Evolutionary conservation across 2,797 vertebrate genomes (phyloP), one percentile per base, ranked within the genome.

Genomic region (Ctenosaura bakeri): DNA sequence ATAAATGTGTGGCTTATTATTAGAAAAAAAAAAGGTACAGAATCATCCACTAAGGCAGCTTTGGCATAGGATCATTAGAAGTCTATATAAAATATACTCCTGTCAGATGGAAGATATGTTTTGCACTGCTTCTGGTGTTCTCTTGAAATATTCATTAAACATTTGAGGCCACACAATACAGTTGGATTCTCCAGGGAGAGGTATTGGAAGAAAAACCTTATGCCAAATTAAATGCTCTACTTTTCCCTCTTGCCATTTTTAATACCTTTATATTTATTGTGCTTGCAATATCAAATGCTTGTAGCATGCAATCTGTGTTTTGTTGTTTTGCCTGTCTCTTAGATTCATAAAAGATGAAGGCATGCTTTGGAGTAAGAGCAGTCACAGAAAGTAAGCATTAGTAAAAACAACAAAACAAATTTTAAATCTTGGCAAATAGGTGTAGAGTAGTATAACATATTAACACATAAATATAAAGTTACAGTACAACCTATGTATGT

Each of bases 61-160:
- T 69, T 22, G 46, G 59, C 62, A 85, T 42, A 89, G 66, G 46
- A 54, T 35, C 29, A 35, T 56, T 74, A 35, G 69, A 77, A 77
- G 18, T 82, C 26, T 73, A 59, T 46, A 73, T 89, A 89, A 89
- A 77, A 89, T 56, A 85, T 89, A 52, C 4, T 71, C 79, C 20
- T 85, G 62, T 69, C 52, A 46, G 22, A 59, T 69, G 76, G n/a
- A 85, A 71, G 50, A 79, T 32, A 71, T 42, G 29, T 20, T 88
- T 88, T 88, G 78, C 35, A 74, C 6, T 50, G 35, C 76, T 89
- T 62, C 14, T 66, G 46, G 38, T 87, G 74, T 78, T 78, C 26
- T 59, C 26, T 50, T 66, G 56, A 87, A 64, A 66, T 50, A 79
- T 87, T 74, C 83, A 88, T 81, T 18, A 71, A 81, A 88, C 24